These are phyloP conservation scores for Liodrosophila aerea DNA, from an alignment of 2,888 invertebrate species.

Conservation along the genomic window DNA sequence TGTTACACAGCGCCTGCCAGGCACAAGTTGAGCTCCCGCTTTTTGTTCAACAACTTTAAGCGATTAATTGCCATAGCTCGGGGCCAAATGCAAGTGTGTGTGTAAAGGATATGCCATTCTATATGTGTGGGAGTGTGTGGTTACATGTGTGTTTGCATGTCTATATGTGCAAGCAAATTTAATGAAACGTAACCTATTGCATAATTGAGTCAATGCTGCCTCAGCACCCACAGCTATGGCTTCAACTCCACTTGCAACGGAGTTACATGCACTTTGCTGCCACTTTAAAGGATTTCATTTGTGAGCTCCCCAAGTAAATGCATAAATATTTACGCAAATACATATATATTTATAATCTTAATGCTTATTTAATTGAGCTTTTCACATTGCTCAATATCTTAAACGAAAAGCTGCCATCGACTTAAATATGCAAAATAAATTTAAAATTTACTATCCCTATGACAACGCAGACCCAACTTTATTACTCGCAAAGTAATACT, in stretches of 20 bases:
- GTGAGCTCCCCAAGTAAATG: too few relatives aligned
- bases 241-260: background rate
- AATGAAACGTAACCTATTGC: slow-evolving; percentile 74
- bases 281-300: too few relatives aligned
- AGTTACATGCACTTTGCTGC: background rate
- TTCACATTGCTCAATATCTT: too few relatives aligned
- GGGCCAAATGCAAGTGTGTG: slow-evolving; percentile 24
- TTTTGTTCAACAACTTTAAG: slow-evolving; percentile 59
- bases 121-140: slow-evolving; percentile 4
- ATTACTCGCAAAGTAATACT: too few relatives aligned
- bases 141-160: slow-evolving; percentile 1
- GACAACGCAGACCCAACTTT: too few relatives aligned
- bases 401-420: too few relatives aligned
- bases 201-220: slow-evolving; percentile 67
- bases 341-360: too few relatives aligned
- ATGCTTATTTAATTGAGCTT: background rate
- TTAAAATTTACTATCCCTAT: too few relatives aligned
- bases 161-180: slow-evolving; percentile 47
- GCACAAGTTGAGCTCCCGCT: slow-evolving; percentile 54
- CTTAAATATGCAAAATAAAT: too few relatives aligned
- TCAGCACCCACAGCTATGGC: slow-evolving; percentile 14
- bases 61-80: slow-evolving; percentile 58
- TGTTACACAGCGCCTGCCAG: slow-evolving; percentile 39
- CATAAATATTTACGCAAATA: too few relatives aligned
- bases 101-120: background rate